phyloP scores from a whole-genome alignment of 2,113 vertebrate genomes.

The Phalacrocorax aristotelis region DNA sequence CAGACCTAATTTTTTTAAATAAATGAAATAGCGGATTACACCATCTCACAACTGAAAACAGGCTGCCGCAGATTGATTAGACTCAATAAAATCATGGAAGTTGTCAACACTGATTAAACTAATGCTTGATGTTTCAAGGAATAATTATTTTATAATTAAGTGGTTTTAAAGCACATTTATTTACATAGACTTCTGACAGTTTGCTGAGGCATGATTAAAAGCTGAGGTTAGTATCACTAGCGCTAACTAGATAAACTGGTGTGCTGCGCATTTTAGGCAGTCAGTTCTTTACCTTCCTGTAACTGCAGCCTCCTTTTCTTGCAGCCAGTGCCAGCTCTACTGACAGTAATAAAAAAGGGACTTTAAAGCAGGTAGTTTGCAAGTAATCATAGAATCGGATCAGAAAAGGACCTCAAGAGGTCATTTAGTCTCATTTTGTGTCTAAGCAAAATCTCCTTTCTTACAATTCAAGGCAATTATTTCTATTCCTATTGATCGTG shows the following conservation, averaged over 20 bases:
- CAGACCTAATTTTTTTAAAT: background rate
- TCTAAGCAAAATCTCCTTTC: background rate
- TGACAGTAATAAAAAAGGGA: background rate
- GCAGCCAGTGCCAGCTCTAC: background rate
- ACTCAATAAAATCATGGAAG: background rate
- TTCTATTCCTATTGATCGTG: background rate
- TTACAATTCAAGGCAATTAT: background rate
- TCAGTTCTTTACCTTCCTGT: background rate
- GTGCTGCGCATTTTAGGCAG: background rate
- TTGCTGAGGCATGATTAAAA: slow-evolving; percentile 15
- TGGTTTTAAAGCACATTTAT: background rate
- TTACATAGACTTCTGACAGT: slow-evolving; percentile 12
- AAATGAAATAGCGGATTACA: background rate
- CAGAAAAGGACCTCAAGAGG: background rate
- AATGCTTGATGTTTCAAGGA: slow-evolving; percentile 11
- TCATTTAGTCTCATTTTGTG: background rate
- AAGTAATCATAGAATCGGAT: background rate
- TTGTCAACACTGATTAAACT: slow-evolving; percentile 22
- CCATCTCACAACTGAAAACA: background rate
- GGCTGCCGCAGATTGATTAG: background rate
- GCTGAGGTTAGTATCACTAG: slow-evolving; percentile 15
- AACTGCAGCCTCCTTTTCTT: background rate
- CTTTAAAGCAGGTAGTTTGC: background rate
- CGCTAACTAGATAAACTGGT: slow-evolving; percentile 9
- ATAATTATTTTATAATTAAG: slow-evolving; percentile 44